These are phyloP conservation scores for Odobenus rosmarus DNA, from an alignment of 2,113 vertebrate genomes.

Conservation along the genomic window DNA sequence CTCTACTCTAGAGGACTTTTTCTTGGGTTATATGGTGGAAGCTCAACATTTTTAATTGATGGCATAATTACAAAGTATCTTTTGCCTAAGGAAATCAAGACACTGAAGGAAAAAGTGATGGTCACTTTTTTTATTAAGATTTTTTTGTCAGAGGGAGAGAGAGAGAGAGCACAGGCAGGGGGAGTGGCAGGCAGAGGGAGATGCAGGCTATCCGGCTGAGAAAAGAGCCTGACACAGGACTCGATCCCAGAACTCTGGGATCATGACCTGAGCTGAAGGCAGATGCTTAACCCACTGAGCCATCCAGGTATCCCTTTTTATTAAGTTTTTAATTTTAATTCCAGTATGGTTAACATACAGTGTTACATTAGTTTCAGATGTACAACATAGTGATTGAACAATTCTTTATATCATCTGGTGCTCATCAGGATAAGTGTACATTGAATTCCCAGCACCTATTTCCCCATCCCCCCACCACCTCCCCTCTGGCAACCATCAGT, in stretches of 20 bases:
- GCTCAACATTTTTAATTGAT: not conserved
- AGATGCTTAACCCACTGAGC: too few species aligned
- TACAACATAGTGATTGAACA: not conserved
- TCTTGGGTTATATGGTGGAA: not conserved
- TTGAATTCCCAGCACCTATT: not conserved
- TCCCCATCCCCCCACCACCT: not conserved
- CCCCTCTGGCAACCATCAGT: not conserved
- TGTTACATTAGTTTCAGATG: not conserved
- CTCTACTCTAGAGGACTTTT: not conserved
- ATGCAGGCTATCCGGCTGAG: too few species aligned
- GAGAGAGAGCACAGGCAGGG: too few species aligned
- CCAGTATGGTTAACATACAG: not conserved
- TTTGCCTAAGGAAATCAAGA: conserved; percentile 1
- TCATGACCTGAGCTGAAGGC: too few species aligned
- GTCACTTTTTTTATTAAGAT: not conserved
- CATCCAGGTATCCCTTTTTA: too few species aligned
- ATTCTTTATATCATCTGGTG: not conserved
- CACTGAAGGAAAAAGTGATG: not conserved
- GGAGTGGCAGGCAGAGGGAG: too few species aligned
- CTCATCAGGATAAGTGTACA: not conserved
- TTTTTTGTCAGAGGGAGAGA: too few species aligned
- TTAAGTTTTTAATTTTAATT: not conserved
- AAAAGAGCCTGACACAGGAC: too few species aligned
- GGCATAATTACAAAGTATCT: not conserved
- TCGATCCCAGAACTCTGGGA: too few species aligned